Percentiles rank a stretch among this genome's conserved stretches.
Evolutionary conservation across 2,888 invertebrate genomes (phyloP).

Genomic region (Eugnorisma glareosa): DNA sequence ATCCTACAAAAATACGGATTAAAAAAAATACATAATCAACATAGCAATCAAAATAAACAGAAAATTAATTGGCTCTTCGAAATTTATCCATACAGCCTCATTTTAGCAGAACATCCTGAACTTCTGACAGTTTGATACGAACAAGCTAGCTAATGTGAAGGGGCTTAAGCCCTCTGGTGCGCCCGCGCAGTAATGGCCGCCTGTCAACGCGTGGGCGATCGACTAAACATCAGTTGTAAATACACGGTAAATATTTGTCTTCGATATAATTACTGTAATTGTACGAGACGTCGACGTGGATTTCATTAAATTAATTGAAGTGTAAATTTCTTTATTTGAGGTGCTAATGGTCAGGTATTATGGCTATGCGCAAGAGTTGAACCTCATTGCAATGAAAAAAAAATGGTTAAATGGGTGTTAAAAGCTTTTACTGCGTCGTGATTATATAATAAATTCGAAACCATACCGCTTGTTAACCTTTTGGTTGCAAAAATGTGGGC

Average conservation of each 20-base stretch:
- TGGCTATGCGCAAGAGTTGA: slow-evolving; percentile 14
- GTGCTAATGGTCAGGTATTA: slow-evolving; percentile 52
- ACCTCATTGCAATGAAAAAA: background rate
- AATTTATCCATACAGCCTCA: background rate
- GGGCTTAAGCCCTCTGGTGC: slow-evolving; percentile 76
- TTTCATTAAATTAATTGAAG: slow-evolving; percentile 65
- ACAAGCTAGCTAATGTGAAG: slow-evolving; percentile 71
- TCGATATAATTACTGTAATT: slow-evolving; percentile 85
- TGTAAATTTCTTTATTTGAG: slow-evolving; percentile 57
- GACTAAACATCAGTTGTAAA: slow-evolving; percentile 84
- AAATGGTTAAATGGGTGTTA: slow-evolving; percentile 1
- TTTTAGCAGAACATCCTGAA: slow-evolving; percentile 21
- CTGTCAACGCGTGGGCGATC: slow-evolving; percentile 87
- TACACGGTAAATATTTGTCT: slow-evolving; percentile 88
- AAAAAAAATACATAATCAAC: background rate
- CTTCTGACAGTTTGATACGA: slow-evolving; percentile 58
- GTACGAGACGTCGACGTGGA: slow-evolving; percentile 58
- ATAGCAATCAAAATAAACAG: background rate
- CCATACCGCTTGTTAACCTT: background rate
- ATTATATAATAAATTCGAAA: slow-evolving; percentile 4
- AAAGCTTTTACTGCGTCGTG: slow-evolving; percentile 28
- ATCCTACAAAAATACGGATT: background rate
- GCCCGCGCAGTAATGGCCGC: slow-evolving; percentile 79
- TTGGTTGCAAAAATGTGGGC: background rate
- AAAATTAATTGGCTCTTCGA: background rate